Evolutionary conservation across 2,888 invertebrate genomes (phyloP).

Genomic region (Tortrix viridana): DNA sequence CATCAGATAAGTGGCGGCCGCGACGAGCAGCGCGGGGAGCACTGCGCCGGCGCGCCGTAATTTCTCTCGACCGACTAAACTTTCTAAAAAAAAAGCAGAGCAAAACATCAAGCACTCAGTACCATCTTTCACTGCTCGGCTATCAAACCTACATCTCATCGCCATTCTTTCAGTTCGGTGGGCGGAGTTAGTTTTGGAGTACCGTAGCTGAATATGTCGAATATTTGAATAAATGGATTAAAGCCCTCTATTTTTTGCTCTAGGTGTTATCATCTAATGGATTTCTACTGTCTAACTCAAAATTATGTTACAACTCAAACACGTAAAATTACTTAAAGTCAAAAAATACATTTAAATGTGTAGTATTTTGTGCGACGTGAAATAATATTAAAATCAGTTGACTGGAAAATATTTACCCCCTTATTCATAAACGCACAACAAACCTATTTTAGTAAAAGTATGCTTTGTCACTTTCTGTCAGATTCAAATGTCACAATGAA

Average conservation of each 20-base stretch:
- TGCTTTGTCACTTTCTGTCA: no score
- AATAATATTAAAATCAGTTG: no score
- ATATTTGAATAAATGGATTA: background rate
- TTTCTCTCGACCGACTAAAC: constrained; percentile 80
- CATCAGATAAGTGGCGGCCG: constrained; percentile 69
- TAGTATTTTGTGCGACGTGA: no score
- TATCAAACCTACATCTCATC: constrained; percentile 63
- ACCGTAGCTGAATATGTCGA: constrained; percentile 7
- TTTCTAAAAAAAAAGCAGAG: constrained; percentile 81
- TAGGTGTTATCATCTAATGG: no score
- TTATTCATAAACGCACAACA: no score
- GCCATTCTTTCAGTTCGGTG: constrained; percentile 53
- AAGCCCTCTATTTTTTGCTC: background rate
- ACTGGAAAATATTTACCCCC: no score
- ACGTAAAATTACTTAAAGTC: no score
- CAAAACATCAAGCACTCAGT: constrained; percentile 78
- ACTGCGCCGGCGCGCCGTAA: constrained; percentile 67
- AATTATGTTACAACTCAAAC: no score
- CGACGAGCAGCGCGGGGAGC: constrained; percentile 72
- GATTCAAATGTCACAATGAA: no score
- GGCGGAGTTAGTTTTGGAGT: constrained; percentile 51
- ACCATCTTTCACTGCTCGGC: constrained; percentile 79
- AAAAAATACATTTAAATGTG: no score
- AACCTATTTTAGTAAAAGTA: no score
- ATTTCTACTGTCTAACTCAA: no score